These are phyloP conservation scores for Stenichneumon culpator DNA, from an alignment of 2,888 invertebrate species.

Conservation along the genomic window DNA sequence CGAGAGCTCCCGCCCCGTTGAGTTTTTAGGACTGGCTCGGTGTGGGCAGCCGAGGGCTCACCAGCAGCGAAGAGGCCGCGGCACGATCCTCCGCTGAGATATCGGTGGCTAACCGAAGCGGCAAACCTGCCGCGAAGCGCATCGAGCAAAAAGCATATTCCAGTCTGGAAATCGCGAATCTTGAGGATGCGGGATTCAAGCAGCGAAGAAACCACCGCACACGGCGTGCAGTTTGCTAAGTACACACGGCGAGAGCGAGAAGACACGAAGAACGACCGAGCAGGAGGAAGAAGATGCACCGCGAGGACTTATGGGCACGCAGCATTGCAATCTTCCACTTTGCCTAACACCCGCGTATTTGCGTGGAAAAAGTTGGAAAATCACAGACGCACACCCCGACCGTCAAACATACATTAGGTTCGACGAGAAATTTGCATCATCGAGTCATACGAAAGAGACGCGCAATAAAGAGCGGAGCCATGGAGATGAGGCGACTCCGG, in stretches of 20 bases:
- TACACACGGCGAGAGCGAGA: constrained; percentile 9
- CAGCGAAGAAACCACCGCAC: constrained; percentile 24
- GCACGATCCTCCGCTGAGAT: constrained; percentile 62
- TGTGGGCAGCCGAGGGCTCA: constrained; percentile 16
- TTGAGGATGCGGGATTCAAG: constrained; percentile 46
- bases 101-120: constrained; percentile 60
- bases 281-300: constrained; percentile 39
- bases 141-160: constrained; percentile 49
- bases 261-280: constrained; percentile 5
- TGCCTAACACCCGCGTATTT: constrained; percentile 8
- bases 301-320: constrained; percentile 71
- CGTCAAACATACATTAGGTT: constrained; percentile 34
- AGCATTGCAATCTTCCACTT: constrained; percentile 75
- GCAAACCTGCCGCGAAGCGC: constrained; percentile 48
- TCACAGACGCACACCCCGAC: constrained; percentile 26
- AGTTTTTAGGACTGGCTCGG: constrained; percentile 60
- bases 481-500: constrained; percentile 38
- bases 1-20: constrained; percentile 60
- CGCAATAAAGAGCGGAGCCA: constrained; percentile 64
- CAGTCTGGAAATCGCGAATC: constrained; percentile 28
- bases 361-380: constrained; percentile 28
- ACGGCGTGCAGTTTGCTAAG: constrained; percentile 10
- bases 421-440: constrained; percentile 24
- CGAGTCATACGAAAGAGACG: constrained; percentile 48
- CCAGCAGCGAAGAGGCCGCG: constrained; percentile 41